A percentile compares a stretch with the other conserved stretches of the same genome.
phyloP scores from a whole-genome alignment of 2,113 vertebrate species.

The Pomatostomus ruficeps region DNA sequence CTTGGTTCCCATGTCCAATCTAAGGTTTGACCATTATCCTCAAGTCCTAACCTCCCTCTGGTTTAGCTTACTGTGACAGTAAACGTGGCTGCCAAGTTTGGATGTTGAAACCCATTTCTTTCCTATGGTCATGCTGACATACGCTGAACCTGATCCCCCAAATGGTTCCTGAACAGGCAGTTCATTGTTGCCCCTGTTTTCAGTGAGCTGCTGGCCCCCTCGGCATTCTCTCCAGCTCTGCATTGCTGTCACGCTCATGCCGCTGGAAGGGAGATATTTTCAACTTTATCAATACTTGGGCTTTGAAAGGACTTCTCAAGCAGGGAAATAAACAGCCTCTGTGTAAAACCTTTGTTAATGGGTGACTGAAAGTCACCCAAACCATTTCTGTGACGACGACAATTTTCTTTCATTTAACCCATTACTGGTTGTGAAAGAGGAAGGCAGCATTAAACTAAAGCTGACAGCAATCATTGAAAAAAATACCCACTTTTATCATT shows the following conservation, averaged over 20 bases:
- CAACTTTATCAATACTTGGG: neutral
- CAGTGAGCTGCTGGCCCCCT: neutral
- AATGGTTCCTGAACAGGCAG: neutral
- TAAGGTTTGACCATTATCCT: neutral
- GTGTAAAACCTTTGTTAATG: neutral
- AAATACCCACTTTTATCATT: neutral
- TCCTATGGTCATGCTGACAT: neutral
- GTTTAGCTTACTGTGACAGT: neutral
- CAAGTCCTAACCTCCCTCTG: neutral
- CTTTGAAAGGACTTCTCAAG: slow-evolving; percentile 11
- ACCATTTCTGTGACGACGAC: neutral
- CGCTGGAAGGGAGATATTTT: neutral
- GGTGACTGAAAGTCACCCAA: neutral
- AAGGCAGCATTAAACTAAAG: neutral
- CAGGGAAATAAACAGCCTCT: neutral
- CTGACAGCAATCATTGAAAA: neutral
- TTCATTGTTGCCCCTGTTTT: slow-evolving; percentile 7
- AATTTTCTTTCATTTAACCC: neutral
- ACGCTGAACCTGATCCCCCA: neutral
- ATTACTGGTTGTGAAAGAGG: neutral
- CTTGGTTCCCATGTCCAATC: neutral
- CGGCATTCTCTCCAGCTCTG: neutral
- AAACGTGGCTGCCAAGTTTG: neutral
- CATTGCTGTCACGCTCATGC: neutral
- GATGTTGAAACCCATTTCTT: neutral